Conservation (phyloP, 2,113 vertebrate genomes). For the Ailuropoda melanoleuca region DNA sequence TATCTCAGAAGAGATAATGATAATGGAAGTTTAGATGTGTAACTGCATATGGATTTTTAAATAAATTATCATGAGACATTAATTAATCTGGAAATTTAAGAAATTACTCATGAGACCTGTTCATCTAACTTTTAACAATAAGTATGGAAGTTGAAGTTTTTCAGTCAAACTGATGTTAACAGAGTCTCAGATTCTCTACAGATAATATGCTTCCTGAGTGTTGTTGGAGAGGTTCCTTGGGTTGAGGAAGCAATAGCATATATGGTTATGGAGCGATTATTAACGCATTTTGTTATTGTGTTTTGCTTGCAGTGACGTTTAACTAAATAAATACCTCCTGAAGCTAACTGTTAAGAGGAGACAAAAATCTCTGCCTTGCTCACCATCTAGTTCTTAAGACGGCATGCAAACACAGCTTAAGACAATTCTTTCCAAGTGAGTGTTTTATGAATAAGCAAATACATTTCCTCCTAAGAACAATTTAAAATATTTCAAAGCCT, state of each 20-base stretch:
- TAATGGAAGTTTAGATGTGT: background rate
- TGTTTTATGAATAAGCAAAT: slow-evolving; percentile 62
- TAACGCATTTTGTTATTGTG: background rate
- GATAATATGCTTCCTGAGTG: background rate
- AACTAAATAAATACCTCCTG: slow-evolving; percentile 36
- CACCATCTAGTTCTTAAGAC: slow-evolving; percentile 28
- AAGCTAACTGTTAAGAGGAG: slow-evolving; percentile 36
- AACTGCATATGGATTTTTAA: slow-evolving; percentile 6
- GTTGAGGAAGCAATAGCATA: background rate
- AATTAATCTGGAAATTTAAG: slow-evolving; percentile 52
- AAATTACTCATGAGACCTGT: background rate
- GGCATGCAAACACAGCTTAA: background rate
- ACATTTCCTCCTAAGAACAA: slow-evolving; percentile 57
- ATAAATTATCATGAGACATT: slow-evolving; percentile 41
- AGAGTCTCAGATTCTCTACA: slow-evolving; percentile 11
- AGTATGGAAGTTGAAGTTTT: background rate
- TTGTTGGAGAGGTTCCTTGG: background rate
- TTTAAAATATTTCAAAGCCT: slow-evolving; percentile 74
- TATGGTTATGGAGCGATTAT: background rate
- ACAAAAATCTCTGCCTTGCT: slow-evolving; percentile 46
- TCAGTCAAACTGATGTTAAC: background rate
- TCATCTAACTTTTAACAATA: slow-evolving; percentile 11
- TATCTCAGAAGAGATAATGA: background rate
- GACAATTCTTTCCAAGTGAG: slow-evolving; percentile 7
- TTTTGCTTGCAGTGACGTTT: slow-evolving; percentile 29